Evolutionary conservation across 2,797 vertebrate genomes (phyloP), one percentile per base, ranked within the genome.

Genomic region (Bufotes viridis): DNA sequence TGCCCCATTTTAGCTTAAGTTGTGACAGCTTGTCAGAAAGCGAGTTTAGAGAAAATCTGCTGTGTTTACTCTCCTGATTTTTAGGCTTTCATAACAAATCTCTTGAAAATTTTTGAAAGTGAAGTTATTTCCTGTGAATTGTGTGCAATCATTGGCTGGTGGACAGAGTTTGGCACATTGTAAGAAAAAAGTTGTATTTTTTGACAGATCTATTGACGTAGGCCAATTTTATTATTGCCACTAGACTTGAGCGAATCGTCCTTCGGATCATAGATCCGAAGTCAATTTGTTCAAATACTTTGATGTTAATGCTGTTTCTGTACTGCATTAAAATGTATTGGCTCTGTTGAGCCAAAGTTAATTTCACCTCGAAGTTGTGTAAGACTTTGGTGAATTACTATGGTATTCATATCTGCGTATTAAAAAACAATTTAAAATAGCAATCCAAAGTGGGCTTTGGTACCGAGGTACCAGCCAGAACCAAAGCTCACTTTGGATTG

Each of bases 21-120:
- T 80, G 76, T 72, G 85, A 81, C 85, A 87, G 65, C 26, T 81
- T 87, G 65, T 80, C 78, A 87, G 24, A 75, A 60, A 69, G 78
- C 65, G 49, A 60, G 53, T 87, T 87, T 87, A 70, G 9, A 81
- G 53, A 72, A 81, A 81, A 87, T 60, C 76, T 42, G 49, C 76
- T 69, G 29, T 51, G 85, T 79, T 53, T 86, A 80, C 75, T 86
- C 65, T 87, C 7, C 65, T 72, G 53, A 49, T 87, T 79, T 81
- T 67, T 14, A 72, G 14, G 53, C 7, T 55, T 80, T 86, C 70
- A 86, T 80, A 26, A 87, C 49, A 81, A 80, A 81, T 87, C 65
- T 81, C 34, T 24, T 58, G 3, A 58, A 70, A 58, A 70, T n/a
- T 22, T 29, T 63, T 18, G 29, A 7, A 75, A 51, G 57, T 49